Evolutionary conservation across 2,113 vertebrate genomes (phyloP).

Genomic region (Bufo bufo): DNA sequence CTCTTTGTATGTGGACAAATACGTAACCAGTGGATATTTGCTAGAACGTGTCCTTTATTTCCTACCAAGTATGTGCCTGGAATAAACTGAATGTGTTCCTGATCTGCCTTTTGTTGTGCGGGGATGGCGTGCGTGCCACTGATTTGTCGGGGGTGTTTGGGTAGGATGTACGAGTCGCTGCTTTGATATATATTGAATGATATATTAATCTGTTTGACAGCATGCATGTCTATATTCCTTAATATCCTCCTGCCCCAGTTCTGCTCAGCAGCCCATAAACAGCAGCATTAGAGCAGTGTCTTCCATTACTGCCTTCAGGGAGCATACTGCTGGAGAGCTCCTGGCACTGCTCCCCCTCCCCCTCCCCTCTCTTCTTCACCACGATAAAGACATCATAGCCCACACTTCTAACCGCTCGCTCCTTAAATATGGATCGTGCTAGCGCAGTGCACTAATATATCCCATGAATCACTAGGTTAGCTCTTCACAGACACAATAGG

Average conservation of each 20-base stretch:
- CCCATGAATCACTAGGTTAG: conserved; percentile 36
- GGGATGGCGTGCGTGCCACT: not conserved
- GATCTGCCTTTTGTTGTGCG: not conserved
- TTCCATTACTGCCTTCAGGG: conserved; percentile 56
- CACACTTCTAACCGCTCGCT: conserved; percentile 28
- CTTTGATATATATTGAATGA: conserved; percentile 46
- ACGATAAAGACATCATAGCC: conserved; percentile 43
- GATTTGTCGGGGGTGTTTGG: conserved; percentile 10
- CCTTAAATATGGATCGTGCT: conserved; percentile 43
- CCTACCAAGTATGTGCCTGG: not conserved
- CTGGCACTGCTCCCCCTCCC: conserved; percentile 38
- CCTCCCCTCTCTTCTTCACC: conserved; percentile 3
- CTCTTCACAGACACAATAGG: conserved; percentile 28
- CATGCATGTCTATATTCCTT: conserved; percentile 55
- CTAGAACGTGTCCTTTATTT: not conserved
- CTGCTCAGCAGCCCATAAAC: conserved; percentile 53
- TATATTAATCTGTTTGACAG: conserved; percentile 51
- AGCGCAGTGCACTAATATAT: not conserved
- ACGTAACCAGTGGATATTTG: not conserved
- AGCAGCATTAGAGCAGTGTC: conserved; percentile 51
- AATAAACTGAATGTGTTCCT: not conserved
- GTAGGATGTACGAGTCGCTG: conserved; percentile 27
- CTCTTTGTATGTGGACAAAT: not conserved
- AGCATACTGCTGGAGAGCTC: conserved; percentile 50
- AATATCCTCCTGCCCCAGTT: conserved; percentile 58